Base-by-base conservation (phyloP, 2,113 vertebrate genomes). In the Phainopepla nitens region DNA sequence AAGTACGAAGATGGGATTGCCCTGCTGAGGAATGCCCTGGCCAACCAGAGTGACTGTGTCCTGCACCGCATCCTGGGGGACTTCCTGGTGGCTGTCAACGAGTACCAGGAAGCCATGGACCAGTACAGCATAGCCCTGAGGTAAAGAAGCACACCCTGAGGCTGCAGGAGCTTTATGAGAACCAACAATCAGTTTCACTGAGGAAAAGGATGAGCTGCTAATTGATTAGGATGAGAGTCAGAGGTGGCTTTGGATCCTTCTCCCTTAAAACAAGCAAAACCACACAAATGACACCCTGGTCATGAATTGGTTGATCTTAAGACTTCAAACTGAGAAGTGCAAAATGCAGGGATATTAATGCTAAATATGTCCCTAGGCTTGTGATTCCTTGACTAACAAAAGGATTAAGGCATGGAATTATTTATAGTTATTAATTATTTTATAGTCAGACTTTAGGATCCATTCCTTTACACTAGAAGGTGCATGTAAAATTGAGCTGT, bases 91-190 rank as follows among this genome's bases (percentile, higher is more conserved):
- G 99, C 99, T 7, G 99, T 99, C 91, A 99, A 99, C 4, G 99
- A 99, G 72, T 99, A 99, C 94, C 99, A 99, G 97, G 99, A 99
- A 82, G 99, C 99, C 11, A 99, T 99, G 99, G 99, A 99, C 97
- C 99, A 99, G 98, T 99, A 99, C 96, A 99, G 99, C 57, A 99
- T 99, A 72, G 99, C 99, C 5, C 97, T 99, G 7, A 99, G 99
- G 99, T 99, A 98, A 96, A 24, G 35, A 42, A 80, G 35, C 45
- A 80, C 28, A 5, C 42, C 31, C 61, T 15, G 47, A 17, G 6
- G 0, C 10, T 35, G 45, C 35, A 20, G 8, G 2, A 1, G 44
- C 0, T 12, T 33, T 31, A 0, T 6, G 9, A 39, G 10, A 89
- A 35, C 13, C 27, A 47, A 1, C 17, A 5, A 72, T 15, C 42